phyloP scores from a whole-genome alignment of 2,888 invertebrate genomes.

The Caenorhabditis sp. region DNA sequence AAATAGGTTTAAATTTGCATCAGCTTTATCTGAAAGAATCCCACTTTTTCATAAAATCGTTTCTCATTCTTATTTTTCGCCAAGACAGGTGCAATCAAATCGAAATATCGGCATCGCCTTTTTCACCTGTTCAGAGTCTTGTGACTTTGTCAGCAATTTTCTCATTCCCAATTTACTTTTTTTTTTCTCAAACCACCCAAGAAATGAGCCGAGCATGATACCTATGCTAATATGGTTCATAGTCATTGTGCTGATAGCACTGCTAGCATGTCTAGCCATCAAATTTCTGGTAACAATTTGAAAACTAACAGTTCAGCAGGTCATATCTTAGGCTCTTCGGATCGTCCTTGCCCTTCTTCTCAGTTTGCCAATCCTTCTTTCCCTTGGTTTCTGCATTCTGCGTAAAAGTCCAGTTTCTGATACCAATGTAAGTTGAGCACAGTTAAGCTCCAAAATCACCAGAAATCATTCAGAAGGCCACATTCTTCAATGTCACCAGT shows the following conservation, averaged over 20 bases:
- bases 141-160: constrained; percentile 23
- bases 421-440: constrained; percentile 24
- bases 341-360: constrained; percentile 34
- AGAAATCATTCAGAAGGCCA: constrained; percentile 4
- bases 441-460: not conserved
- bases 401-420: constrained; percentile 32
- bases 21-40: constrained; percentile 13
- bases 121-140: constrained; percentile 21
- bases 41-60: not conserved
- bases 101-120: constrained; percentile 12
- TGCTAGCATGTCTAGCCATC: constrained; percentile 43
- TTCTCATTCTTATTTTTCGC: not conserved
- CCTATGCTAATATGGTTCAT: constrained; percentile 54
- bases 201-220: constrained; percentile 45
- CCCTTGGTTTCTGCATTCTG: constrained; percentile 23
- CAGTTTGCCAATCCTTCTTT: constrained; percentile 25
- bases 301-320: not conserved
- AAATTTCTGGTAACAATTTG: constrained; percentile 32
- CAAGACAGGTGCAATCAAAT: constrained; percentile 22
- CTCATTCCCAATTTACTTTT: not conserved
- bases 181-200: not conserved
- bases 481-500: constrained; percentile 8
- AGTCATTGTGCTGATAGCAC: constrained; percentile 41
- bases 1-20: constrained; percentile 13
- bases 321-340: constrained; percentile 46